A percentile compares a stretch with the other conserved stretches of the same genome.
phyloP scores from a whole-genome alignment of 2,113 vertebrate genomes.

The Nettapus auritus region DNA sequence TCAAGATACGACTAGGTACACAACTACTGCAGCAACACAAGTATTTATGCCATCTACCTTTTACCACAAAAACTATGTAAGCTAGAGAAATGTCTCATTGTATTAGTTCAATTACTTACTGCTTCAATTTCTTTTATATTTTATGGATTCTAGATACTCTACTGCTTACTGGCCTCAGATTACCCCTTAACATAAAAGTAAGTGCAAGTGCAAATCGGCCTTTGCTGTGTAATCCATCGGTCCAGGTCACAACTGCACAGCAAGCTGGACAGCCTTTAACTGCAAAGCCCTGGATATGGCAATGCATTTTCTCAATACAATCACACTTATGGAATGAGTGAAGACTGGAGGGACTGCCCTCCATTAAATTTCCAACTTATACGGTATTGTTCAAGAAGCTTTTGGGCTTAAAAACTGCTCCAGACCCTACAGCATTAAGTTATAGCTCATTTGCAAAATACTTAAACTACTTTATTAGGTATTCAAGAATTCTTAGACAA shows the following conservation, averaged over 20 bases:
- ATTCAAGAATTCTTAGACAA: not conserved
- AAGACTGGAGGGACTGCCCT: not conserved
- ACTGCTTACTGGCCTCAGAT: not conserved
- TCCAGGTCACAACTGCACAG: not conserved
- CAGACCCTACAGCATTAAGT: not conserved
- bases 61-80: not conserved
- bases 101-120: not conserved
- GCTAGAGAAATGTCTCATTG: not conserved
- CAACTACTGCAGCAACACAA: not conserved
- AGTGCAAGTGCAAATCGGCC: not conserved
- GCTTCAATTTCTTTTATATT: not conserved
- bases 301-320: not conserved
- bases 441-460: not conserved
- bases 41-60: not conserved
- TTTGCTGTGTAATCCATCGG: not conserved
- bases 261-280: not conserved
- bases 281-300: not conserved
- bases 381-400: not conserved
- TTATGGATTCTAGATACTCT: not conserved
- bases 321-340: not conserved
- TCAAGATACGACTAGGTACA: not conserved
- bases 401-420: not conserved
- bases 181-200: not conserved
- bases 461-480: not conserved
- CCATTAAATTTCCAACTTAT: constrained; percentile 17